Conservation (phyloP, 2,797 vertebrate species). For the Hydrolagus colliei region DNA sequence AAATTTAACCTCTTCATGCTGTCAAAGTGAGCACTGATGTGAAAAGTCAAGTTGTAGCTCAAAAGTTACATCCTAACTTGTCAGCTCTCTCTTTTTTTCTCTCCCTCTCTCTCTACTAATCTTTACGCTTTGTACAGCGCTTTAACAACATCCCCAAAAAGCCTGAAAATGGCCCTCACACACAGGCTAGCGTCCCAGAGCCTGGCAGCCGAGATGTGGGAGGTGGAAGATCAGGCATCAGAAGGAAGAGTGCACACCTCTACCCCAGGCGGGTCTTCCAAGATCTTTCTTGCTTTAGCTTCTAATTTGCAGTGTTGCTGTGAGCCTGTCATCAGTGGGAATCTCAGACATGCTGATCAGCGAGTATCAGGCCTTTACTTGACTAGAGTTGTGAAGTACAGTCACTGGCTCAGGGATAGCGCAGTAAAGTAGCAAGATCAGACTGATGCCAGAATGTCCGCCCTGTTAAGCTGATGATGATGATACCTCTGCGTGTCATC, state of each 20-base stretch:
- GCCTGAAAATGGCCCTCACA: too few relatives aligned
- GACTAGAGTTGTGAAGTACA: background rate
- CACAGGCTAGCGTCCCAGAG: too few relatives aligned
- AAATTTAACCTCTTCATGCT: constrained; percentile 12
- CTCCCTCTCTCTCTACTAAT: background rate
- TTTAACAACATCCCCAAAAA: too few relatives aligned
- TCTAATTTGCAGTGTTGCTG: too few relatives aligned
- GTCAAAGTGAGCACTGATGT: background rate
- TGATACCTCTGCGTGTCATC: background rate
- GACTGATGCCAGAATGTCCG: background rate
- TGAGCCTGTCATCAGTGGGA: background rate
- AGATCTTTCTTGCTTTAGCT: too few relatives aligned
- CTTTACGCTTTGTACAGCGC: background rate
- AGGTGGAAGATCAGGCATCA: too few relatives aligned
- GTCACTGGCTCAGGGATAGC: background rate
- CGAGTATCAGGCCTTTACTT: background rate
- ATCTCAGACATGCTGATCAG: background rate
- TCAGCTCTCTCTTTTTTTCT: background rate
- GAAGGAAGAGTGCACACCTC: too few relatives aligned
- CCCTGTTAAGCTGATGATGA: constrained; percentile 27
- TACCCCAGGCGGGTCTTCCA: too few relatives aligned
- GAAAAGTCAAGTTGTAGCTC: background rate
- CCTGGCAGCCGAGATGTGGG: too few relatives aligned
- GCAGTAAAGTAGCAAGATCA: background rate
- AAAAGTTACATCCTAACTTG: background rate